Evolutionary conservation across 1,140 invertebrate genomes (phyloP).

Genomic region (Orussus abietinus): DNA sequence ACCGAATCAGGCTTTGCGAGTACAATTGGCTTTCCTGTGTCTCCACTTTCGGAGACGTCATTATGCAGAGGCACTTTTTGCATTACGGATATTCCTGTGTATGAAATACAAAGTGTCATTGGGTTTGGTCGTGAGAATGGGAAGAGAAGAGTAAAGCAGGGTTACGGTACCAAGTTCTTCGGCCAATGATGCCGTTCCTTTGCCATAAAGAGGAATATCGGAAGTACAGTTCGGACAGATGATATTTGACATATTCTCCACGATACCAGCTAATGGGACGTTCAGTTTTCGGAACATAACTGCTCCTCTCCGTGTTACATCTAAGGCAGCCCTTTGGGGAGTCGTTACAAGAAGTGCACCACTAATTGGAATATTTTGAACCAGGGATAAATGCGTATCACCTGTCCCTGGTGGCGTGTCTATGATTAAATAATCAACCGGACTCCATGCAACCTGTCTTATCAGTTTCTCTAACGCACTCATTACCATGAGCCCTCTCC

Average conservation of each 20-base stretch:
- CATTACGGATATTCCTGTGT: slow-evolving; percentile 53
- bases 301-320: slow-evolving; percentile 75
- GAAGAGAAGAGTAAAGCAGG: slow-evolving; percentile 12
- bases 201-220: slow-evolving; percentile 61
- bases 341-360: slow-evolving; percentile 83
- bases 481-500: slow-evolving; percentile 94
- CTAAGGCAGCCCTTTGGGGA: slow-evolving; percentile 76
- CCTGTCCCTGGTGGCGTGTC: slow-evolving; percentile 92
- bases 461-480: slow-evolving; percentile 82
- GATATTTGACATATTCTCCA: slow-evolving; percentile 81
- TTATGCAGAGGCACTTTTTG: slow-evolving; percentile 72
- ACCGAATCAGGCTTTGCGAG: slow-evolving; percentile 62
- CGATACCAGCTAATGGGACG: slow-evolving; percentile 75
- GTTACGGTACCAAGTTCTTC: slow-evolving; percentile 53
- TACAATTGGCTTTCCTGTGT: slow-evolving; percentile 74
- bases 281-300: slow-evolving; percentile 78
- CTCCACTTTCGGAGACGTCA: slow-evolving; percentile 66
- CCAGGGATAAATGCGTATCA: slow-evolving; percentile 82
- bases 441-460: slow-evolving; percentile 76
- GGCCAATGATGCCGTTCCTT: slow-evolving; percentile 54
- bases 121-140: slow-evolving; percentile 1
- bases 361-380: slow-evolving; percentile 81
- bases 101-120: slow-evolving; percentile 4
- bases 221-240: slow-evolving; percentile 69
- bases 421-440: slow-evolving; percentile 76